A percentile compares a stretch with the other conserved stretches of the same genome.
These are phyloP conservation scores for Acleris emargana DNA, from an alignment of 2,888 invertebrate species.

Conservation along the genomic window DNA sequence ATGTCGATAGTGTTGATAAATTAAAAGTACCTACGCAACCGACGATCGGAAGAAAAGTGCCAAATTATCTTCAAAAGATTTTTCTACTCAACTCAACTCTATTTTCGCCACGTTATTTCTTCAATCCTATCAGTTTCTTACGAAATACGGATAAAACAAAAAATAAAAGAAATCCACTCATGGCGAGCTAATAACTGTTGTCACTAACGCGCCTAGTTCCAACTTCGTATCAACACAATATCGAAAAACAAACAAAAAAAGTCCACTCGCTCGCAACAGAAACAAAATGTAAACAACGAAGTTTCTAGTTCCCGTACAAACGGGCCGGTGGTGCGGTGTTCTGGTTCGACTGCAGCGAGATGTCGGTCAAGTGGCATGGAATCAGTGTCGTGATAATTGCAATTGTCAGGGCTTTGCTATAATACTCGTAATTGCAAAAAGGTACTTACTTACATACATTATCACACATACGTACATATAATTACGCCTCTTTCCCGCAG, in stretches of 20 bases:
- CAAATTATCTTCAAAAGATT: too few species aligned
- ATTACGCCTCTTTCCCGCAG: too few species aligned
- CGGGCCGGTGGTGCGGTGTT: background rate
- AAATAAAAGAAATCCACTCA: background rate
- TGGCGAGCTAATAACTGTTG: background rate
- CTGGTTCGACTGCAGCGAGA: conserved; percentile 5
- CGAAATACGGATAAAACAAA: too few species aligned
- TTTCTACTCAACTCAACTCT: too few species aligned
- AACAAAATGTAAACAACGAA: conserved; percentile 15
- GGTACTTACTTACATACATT: too few species aligned
- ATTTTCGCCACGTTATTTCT: too few species aligned
- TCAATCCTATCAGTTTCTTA: too few species aligned
- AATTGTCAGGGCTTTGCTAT: background rate
- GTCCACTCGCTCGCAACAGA: conserved; percentile 18
- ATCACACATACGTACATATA: too few species aligned
- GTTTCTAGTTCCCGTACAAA: conserved; percentile 5
- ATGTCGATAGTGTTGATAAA: too few species aligned
- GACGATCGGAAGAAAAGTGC: too few species aligned
- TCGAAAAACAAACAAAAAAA: conserved; percentile 24
- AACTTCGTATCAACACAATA: conserved; percentile 32
- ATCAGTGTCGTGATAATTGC: background rate
- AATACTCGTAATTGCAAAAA: too few species aligned
- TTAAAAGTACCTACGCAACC: too few species aligned
- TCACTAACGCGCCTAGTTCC: conserved; percentile 11
- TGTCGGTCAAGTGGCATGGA: conserved; percentile 19